Evolutionary conservation across 2,888 invertebrate genomes (phyloP), one percentile per base, ranked within the genome.

Genomic region (Tineola bisselliella): DNA sequence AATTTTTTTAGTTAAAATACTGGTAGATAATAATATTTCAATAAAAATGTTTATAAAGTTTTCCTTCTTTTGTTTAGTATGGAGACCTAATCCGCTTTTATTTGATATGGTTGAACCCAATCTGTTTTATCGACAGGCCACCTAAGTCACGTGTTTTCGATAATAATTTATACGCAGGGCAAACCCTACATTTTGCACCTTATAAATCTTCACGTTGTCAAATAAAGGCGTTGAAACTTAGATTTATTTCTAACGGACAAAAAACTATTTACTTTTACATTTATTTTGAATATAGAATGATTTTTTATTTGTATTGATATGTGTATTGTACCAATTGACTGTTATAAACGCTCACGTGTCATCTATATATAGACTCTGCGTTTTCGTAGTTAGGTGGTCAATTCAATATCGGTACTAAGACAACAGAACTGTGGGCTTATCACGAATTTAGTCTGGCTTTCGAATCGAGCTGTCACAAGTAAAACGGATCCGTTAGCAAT

Each of bases 151-250:
- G 60, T 60, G 60, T 60, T 60, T 25, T 44, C 60, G 44, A 44
- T 60, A 44, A 60, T 60, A 60, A 60, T 60, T 60, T 60, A 60
- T 60, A 44, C 60, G 25, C 38, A n/a, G 60, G 60, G n/a, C 63
- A 66, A 66, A 66, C 66, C 69, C 71, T 68, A 70, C 76, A 73
- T 79, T 79, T 78, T 77, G 73, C 79, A 75, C 75, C 75, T 77
- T 69, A 82, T 82, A 81, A 82, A 83, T 82, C 76, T 75, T 74
- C 74, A 72, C 70, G 67, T 65, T 73, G 79, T 79, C 81, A 75
- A 77, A 77, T 77, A 76, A 75, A 72, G 73, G 73, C 73, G 69
- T 70, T 71, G 70, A 66, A 66, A 66, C 68, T 68, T 71, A 72
- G 72, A 76, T 77, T 76, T 77, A 77, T 75, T 69, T 63, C 66